Base-by-base conservation (phyloP, 2,797 vertebrate species). In the Cyprinodon diabolis region DNA sequence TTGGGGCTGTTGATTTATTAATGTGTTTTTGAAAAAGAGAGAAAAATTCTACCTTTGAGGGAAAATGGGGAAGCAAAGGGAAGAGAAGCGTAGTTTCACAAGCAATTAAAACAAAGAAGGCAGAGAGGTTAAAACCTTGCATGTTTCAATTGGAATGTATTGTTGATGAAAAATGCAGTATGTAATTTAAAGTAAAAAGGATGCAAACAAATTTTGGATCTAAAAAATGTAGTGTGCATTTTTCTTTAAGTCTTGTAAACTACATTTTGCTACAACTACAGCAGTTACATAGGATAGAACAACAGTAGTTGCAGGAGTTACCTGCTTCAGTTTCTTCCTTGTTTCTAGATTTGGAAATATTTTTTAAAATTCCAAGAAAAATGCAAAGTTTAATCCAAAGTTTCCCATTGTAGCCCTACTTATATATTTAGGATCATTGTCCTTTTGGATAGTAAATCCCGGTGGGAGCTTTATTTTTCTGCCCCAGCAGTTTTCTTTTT, bases 1-100 rank as follows among this genome's bases (percentile, higher is more conserved):
- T 0, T 1, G 11, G 25, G 68, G 63, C 68, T 87, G 71, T 35
- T 90, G 70, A 87, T 91, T 91, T 89, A 90, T 92, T 92, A 75
- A 90, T 90, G 71, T 89, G 69, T 68, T 48, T 45, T 60, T 72
- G 67, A 85, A 86, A 87, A 85, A 72, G 85, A 72, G 62, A 83
- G 81, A 45, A 75, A 73, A 77, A 70, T 65, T 7, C 9, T 35
- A 47, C n/a, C 54, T 17, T 37, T 51, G 30, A 62, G 60, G 25
- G 35, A 67, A 68, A 72, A 72, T 48, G 14, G 67, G 57, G 58
- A 76, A 25, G 37, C n/a, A 48, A 72, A 19, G 30, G 70, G 35
- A 79, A 40, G 58, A 69, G 71, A 69, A 71, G 4, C 55, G 66
- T 71, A 73, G 55, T 67, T 25, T 12, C 43, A 69, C 69, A 77